A percentile compares a stretch with the other conserved stretches of the same genome.
Evolutionary conservation across 2,888 invertebrate genomes (phyloP).

Genomic region (Ectropis crepuscularia): DNA sequence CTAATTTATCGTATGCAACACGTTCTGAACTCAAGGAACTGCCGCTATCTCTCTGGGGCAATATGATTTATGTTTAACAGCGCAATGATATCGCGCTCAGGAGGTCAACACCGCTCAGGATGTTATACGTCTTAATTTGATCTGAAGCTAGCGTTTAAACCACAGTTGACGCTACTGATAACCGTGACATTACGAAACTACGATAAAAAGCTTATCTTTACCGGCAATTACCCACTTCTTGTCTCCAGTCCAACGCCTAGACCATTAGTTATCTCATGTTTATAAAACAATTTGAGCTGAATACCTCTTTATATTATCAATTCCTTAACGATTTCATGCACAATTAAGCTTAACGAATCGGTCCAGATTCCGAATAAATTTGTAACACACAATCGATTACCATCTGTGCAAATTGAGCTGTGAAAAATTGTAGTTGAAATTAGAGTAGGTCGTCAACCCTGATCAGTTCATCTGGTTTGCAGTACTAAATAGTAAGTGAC

Average conservation of each 20-base stretch:
- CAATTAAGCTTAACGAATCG: constrained; percentile 39
- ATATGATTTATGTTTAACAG: constrained; percentile 63
- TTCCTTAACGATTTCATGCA: constrained; percentile 33
- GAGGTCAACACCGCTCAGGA: constrained; percentile 68
- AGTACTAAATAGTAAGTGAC: constrained; percentile 4
- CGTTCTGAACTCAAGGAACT: constrained; percentile 37
- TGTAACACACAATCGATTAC: constrained; percentile 40
- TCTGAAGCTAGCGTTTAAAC: constrained; percentile 44
- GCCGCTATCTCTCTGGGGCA: constrained; percentile 48
- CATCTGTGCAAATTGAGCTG: constrained; percentile 50
- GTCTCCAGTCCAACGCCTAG: constrained; percentile 1
- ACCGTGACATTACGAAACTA: constrained; percentile 23
- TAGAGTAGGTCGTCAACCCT: constrained; percentile 54
- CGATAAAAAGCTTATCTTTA: constrained; percentile 20
- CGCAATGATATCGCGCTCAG: constrained; percentile 56
- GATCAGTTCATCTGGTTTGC: constrained; percentile 37
- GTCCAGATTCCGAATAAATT: constrained; percentile 34
- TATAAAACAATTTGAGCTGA: constrained; percentile 24
- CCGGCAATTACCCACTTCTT: constrained; percentile 22
- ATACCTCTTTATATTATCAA: constrained; percentile 28
- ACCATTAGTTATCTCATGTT: constrained; percentile 20
- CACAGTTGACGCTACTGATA: constrained; percentile 39
- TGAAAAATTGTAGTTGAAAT: constrained; percentile 26
- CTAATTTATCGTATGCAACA: constrained; percentile 16
- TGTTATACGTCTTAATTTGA: constrained; percentile 71